Evolutionary conservation across 2,113 vertebrate genomes (phyloP), one percentile per base, ranked within the genome.

Genomic region (Lota lota): DNA sequence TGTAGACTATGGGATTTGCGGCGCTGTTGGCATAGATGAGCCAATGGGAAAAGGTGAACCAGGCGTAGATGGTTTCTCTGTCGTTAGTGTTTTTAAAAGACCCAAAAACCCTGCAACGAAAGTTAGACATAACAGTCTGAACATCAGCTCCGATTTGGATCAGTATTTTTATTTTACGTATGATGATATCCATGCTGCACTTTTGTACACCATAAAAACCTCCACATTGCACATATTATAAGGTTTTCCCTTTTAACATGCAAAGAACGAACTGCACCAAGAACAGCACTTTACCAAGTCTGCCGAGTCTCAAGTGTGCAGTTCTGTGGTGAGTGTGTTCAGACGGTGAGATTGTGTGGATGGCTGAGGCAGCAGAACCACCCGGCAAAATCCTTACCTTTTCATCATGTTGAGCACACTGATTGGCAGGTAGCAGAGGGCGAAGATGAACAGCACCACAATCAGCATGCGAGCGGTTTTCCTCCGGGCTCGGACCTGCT

Each of bases 11-110:
- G 63, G 97, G 97, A 86, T 99, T 99, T 63, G 94, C 95, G 66
- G 97, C 97, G 81, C 97, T 99, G 79, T 99, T 99, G 74, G 97
- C 96, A 47, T 99, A 99, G 3, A 98, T 96, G 60, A 99, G 93
- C 97, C 97, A 98, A 70, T 99, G 97, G 66, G 97, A 97, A 84
- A 99, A 96, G 0, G 90, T 99, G 86, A 98, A 99, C 95, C 95
- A 98, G 28, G 96, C 97, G 0, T 99, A 99, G 4, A 99, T 92
- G 2, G 93, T 95, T 86, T 98, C 95, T 91, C 97, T 93, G 90
- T 98, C 93, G 57, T 93, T 91, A 0, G 93, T 93, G 51, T 95
- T 94, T 81, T 94, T 91, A 78, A 99, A 99, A 69, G 93, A 93
- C 18, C 97, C 97, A 83, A 97, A 95, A 19, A 99, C 96, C 86